Base-by-base conservation (phyloP, 2,113 vertebrate species). In the Mus spicilegus region DNA sequence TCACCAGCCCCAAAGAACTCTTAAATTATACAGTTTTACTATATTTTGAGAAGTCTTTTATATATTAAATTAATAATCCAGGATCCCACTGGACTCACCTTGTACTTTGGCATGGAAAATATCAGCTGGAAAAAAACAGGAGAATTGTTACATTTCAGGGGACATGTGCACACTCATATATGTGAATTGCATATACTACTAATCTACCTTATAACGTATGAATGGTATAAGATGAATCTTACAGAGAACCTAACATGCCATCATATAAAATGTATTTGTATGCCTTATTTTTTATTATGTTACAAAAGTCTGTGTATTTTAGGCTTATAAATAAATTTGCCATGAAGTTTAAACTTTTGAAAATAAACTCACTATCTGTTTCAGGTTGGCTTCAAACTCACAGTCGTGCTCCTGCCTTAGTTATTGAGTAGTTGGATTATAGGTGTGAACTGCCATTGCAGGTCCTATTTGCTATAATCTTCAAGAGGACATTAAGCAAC, bases 301-400 rank as follows among this genome's bases (percentile, higher is more conserved):
- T 91, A 12, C 36, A 56, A 65, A 85, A 24, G 39, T 91, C 51
- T 94, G 0, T 81, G 24, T 76, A 51, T 84, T 78, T 39, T 77
- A 54, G 16, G 39, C 36, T 77, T 94, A 36, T 61, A 63, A 78
- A 89, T 16, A 94, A 56, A 75, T 95, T 75, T 91, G 8, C 85
- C 42, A 20, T 89, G 89, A 92, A 30, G 10, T 14, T 69, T 56
- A 90, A 95, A 85, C 63, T 67, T 87, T 92, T 95, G 4, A 89
- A 82, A 91, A 61, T 28, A 84, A 90, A 49, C 49, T 80, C 82
- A 49, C 26, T 49, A 9, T 51, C 28, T 87, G 16, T 69, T n/a
- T 33, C 49, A 87, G 19, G 30, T 20, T 54, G 46, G 11, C 33
- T 12, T 70, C 33, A 54, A 16, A 51, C 85, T 54, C 86, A 39